Conservation (phyloP, 2,888 invertebrate species). For the Drosophila leonis region DNA sequence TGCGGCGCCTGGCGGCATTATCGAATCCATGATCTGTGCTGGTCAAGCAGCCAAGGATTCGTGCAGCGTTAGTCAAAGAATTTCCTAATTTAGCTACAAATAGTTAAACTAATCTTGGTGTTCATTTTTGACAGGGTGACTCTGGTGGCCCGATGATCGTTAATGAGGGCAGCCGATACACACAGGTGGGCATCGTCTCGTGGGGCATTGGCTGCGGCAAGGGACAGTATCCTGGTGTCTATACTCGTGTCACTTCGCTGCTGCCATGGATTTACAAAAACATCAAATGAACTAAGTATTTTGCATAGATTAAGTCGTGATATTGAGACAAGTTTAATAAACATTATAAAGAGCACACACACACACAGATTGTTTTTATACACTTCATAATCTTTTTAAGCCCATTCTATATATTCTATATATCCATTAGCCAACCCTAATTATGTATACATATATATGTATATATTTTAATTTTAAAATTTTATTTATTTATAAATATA, state of each 20-base stretch:
- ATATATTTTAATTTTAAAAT: too few species aligned
- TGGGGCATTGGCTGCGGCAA: constrained; percentile 97
- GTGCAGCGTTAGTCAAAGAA: constrained; percentile 90
- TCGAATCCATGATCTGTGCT: constrained; percentile 95
- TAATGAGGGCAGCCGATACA: constrained; percentile 91
- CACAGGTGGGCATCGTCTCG: constrained; percentile 94
- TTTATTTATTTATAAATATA: not conserved
- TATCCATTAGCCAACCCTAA: too few species aligned
- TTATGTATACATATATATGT: too few species aligned
- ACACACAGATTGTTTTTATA: not conserved
- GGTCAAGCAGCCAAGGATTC: constrained; percentile 94
- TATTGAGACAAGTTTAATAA: constrained; percentile 68
- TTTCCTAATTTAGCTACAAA: not conserved
- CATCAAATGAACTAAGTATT: constrained; percentile 86
- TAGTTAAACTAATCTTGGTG: not conserved
- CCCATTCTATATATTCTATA: too few species aligned
- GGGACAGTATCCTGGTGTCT: constrained; percentile 96
- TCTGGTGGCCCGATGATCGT: constrained; percentile 95
- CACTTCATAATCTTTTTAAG: too few species aligned
- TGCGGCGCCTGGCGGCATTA: constrained; percentile 95
- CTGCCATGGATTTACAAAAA: constrained; percentile 95
- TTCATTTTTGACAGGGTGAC: constrained; percentile 88
- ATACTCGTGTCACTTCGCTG: constrained; percentile 93
- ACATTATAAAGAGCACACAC: constrained; percentile 44
- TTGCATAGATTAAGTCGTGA: constrained; percentile 72